Conservation (phyloP, 2,797 vertebrate genomes). For the Sebastiscus tertius region DNA sequence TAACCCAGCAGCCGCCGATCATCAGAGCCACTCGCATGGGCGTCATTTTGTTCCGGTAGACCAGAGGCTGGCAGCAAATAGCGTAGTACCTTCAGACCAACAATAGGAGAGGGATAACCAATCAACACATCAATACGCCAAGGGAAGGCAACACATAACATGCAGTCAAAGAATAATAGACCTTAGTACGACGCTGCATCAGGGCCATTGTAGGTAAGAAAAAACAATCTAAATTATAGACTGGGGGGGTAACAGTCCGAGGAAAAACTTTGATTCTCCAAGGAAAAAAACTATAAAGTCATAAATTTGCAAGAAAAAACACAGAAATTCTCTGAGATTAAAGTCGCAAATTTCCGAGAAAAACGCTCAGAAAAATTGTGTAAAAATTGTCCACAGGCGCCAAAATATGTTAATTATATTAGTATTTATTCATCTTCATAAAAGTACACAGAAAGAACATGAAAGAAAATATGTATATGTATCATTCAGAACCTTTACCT, state of each 20-base stretch:
- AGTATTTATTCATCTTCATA: accelerated
- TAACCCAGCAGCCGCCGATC: constrained; percentile 97
- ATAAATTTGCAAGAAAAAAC: too few species aligned
- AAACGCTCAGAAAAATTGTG: too few species aligned
- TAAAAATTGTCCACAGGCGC: too few species aligned
- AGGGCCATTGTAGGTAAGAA: accelerated
- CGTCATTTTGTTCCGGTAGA: constrained; percentile 98
- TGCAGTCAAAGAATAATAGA: not conserved
- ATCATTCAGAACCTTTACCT: accelerated
- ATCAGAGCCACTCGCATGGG: constrained; percentile 92
- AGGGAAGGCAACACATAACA: not conserved
- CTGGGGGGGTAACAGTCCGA: accelerated
- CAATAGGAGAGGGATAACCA: not conserved
- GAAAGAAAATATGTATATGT: too few species aligned
- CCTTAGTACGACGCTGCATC: too few species aligned
- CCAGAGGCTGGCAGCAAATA: constrained; percentile 98
- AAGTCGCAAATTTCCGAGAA: too few species aligned
- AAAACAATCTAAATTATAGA: too few species aligned
- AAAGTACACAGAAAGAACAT: too few species aligned
- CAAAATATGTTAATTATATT: too few species aligned
- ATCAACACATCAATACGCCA: not conserved
- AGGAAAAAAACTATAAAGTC: too few species aligned
- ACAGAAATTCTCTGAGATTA: too few species aligned
- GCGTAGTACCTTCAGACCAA: constrained; percentile 91
- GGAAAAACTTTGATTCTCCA: too few species aligned